Evolutionary conservation across 2,888 invertebrate genomes (phyloP), one percentile per base, ranked within the genome.

Genomic region (Eudemis profundana): DNA sequence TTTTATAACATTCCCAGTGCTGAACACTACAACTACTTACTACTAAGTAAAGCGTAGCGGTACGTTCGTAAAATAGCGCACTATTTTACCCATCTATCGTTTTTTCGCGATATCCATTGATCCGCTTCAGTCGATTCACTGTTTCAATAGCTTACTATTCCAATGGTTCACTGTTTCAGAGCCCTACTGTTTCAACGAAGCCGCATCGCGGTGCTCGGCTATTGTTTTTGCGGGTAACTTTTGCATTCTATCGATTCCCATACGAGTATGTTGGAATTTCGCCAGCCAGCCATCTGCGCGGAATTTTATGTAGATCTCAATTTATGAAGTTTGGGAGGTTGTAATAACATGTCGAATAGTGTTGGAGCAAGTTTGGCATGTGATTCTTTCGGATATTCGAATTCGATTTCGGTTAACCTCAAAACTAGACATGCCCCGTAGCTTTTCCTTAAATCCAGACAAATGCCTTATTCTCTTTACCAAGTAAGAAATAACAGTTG

Each of bases 221-320:
- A 53, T 62, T 62, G 53, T 62, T 46, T 51, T 29, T 61, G 33
- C 33, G 19, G 47, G 27, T 46, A 61, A 66, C 61, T 60, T 60
- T 61, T 38, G 36, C 60, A 29, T 65, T 51, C 50, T 51, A 65
- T 60, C 64, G 64, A 61, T 61, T 33, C 42, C 33, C 54, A 49
- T 49, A 61, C 21, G 66, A 44, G 53, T 36, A 53, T 38, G 38
- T 59, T 66, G 66, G 66, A 56, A 8, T 36, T 10, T 29, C 33
- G 66, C 66, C 66, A 66, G 49, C 19, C 29, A 40, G 12, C 40
- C 62, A 56, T 56, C 38, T 56, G 62, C 23, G 29, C 42, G 29
- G 29, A 33, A 44, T 63, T 57, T 63, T 50, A 53, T 61, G 54
- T 21, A 36, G 47, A 56, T 42, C 56, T 15, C 54, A 42, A 42